Evolutionary conservation across 1,140 invertebrate genomes (phyloP), one percentile per base, ranked within the genome.

Genomic region (Macrobrachium nipponense): DNA sequence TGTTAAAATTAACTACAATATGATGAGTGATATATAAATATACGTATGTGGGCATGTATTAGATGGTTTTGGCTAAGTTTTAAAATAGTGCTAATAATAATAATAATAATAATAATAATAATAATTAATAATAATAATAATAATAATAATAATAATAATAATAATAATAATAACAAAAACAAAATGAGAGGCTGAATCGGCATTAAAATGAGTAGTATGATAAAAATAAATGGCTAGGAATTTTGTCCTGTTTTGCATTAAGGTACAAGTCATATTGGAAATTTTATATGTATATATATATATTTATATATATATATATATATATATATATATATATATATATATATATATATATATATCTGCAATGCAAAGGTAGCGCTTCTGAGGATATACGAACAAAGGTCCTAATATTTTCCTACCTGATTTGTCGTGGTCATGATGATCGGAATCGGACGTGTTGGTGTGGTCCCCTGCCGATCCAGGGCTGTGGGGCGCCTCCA

Each of bases 391-490:
- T 4, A 2, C 27, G 27, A 66, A 8, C 18, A 20, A 17, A 5
- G 14, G 10, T 51, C 5, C 51, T 51, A 5, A 10, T 51, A 2
- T 12, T 51, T 51, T 51, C 73, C 44, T 81, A 82, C 85, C 85
- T 87, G 78, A 77, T 59, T 87, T 87, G 27, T 87, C 85, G 44
- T 87, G 85, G 62, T 87, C 85, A 61, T 87, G 85, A 43, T 87
- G 85, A 51, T 87, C 85, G 2, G 85, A 87, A 58, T 87, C 85
- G 11, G 85, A 87, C 4, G 85, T 87, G 73, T 87, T 87, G 79
- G 85, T 87, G 72, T 87, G 85, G 61, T 87, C 85, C n/a, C 79
- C 79, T 12, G 77, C 85, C 18, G 85, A 87, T 17, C 85, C 85
- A 2, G 85, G 85, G 70, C 85, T 87, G 68, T 87, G 85, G 10